Conservation (phyloP, 2,797 vertebrate genomes). For the Eremophila alpestris region DNA sequence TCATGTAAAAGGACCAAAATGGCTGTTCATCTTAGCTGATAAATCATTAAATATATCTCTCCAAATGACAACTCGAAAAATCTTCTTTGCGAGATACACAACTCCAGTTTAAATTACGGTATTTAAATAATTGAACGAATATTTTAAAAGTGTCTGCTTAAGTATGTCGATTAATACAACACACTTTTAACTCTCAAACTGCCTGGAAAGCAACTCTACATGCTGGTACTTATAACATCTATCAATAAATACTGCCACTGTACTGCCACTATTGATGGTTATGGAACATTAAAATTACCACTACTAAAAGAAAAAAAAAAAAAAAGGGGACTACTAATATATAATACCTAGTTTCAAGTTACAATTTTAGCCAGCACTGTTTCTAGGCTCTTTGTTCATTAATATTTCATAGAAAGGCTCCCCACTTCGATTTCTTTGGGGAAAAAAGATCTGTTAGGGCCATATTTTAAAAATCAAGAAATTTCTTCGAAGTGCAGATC, state of each 20-base stretch:
- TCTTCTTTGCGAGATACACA: fast-evolving
- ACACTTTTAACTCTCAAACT: not conserved
- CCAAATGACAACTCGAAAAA: not conserved
- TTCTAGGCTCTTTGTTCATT: fast-evolving
- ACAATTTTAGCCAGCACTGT: not conserved
- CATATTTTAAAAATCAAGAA: not conserved
- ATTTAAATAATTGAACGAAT: fast-evolving
- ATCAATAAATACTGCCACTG: not conserved
- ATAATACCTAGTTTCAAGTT: not conserved
- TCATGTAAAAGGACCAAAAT: not conserved
- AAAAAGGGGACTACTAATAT: not conserved
- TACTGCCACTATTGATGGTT: not conserved
- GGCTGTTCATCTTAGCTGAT: not conserved
- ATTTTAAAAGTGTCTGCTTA: fast-evolving
- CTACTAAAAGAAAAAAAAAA: not conserved
- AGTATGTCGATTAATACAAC: not conserved
- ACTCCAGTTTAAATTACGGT: not conserved
- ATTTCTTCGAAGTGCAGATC: fast-evolving
- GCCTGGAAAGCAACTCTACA: not conserved
- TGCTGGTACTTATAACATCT: not conserved
- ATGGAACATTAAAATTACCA: not conserved
- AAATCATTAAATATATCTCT: not conserved
- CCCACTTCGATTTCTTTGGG: fast-evolving
- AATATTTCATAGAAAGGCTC: no score
- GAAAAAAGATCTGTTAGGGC: not conserved